Evolutionary conservation across 2,888 invertebrate species (phyloP).

Genomic region (Caenorhabditis afra): DNA sequence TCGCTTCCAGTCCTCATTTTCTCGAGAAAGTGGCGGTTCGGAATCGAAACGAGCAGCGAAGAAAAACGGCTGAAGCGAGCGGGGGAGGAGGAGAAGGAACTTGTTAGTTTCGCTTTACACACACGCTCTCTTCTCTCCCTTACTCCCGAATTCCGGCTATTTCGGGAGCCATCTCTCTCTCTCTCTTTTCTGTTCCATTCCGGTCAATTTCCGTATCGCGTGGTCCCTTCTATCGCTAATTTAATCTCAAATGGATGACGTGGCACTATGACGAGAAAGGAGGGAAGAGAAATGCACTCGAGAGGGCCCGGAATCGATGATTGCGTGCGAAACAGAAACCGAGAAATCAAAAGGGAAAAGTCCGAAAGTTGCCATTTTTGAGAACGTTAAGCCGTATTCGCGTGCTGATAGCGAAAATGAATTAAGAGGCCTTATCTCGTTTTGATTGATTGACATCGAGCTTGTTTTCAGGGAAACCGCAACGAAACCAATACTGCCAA

Average conservation of each 20-base stretch:
- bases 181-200: neutral
- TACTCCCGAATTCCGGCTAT: too few relatives aligned
- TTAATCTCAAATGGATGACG: conserved; percentile 11
- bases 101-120: too few relatives aligned
- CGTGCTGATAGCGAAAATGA: neutral
- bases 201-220: neutral
- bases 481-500: neutral
- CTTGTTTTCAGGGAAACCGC: too few relatives aligned
- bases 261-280: neutral
- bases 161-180: neutral
- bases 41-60: too few relatives aligned
- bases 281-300: too few relatives aligned
- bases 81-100: neutral
- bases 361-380: neutral
- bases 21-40: too few relatives aligned
- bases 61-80: neutral
- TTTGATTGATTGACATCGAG: too few relatives aligned
- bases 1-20: too few relatives aligned
- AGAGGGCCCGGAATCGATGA: too few relatives aligned
- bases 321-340: too few relatives aligned
- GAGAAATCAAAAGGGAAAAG: neutral
- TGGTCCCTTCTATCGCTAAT: conserved; percentile 8
- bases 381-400: neutral
- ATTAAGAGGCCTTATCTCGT: too few relatives aligned
- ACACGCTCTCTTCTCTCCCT: too few relatives aligned